Evolutionary conservation across 1,140 invertebrate species (phyloP).

Genomic region (Diachasma alloeum): DNA sequence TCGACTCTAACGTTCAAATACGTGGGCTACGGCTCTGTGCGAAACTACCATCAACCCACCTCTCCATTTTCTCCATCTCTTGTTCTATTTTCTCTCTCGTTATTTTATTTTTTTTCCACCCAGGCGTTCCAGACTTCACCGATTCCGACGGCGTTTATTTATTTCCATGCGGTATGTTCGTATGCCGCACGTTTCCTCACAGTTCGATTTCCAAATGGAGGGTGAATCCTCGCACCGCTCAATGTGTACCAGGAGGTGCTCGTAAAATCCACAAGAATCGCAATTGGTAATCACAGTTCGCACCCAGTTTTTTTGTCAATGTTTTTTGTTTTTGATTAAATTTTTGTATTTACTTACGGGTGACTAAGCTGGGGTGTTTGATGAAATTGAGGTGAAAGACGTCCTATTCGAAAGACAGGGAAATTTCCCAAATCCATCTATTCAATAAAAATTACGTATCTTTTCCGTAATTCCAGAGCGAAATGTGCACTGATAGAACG

Average conservation of each 20-base stretch:
- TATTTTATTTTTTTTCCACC: slow-evolving; percentile 1
- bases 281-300: slow-evolving; percentile 48
- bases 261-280: slow-evolving; percentile 44
- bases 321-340: not conserved
- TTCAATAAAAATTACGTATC: no score
- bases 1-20: not conserved
- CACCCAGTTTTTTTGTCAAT: slow-evolving; percentile 15
- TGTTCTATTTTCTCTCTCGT: not conserved
- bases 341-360: no score
- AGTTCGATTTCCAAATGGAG: slow-evolving; percentile 31
- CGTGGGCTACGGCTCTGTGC: not conserved
- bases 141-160: slow-evolving; percentile 47
- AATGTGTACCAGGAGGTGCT: slow-evolving; percentile 19
- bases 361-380: no score
- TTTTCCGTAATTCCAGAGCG: no score
- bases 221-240: slow-evolving; percentile 33
- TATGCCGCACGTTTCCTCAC: slow-evolving; percentile 32
- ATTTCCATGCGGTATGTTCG: slow-evolving; percentile 45
- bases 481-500: no score
- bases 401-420: no score
- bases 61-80: not conserved
- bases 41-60: not conserved
- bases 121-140: not conserved
- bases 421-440: no score
- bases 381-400: no score